Evolutionary conservation across 2,888 invertebrate species (phyloP).

Genomic region (Orthosia gracilis): DNA sequence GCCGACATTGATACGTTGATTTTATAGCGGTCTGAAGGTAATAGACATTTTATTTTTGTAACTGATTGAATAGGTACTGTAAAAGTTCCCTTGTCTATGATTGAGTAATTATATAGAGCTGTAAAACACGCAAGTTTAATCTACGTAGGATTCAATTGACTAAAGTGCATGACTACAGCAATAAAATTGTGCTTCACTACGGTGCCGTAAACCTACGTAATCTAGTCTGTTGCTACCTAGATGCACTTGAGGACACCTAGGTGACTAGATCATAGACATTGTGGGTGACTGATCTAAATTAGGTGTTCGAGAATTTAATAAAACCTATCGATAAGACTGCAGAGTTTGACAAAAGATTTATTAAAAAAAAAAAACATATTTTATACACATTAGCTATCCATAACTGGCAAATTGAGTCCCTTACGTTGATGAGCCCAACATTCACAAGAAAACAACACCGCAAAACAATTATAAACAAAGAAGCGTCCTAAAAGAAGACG

Average conservation of each 20-base stretch:
- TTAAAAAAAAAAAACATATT: too few relatives aligned
- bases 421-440: background rate
- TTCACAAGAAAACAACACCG: background rate
- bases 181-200: background rate
- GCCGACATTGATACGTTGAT: conserved; percentile 35
- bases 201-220: background rate
- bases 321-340: background rate
- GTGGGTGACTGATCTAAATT: too few relatives aligned
- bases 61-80: conserved; percentile 6
- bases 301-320: background rate
- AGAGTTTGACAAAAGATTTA: background rate
- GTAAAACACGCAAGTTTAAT: conserved; percentile 21
- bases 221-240: background rate
- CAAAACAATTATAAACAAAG: background rate
- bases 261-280: too few relatives aligned
- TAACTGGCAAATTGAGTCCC: background rate
- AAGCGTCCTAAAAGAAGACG: background rate
- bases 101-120: conserved; percentile 12
- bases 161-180: conserved; percentile 19
- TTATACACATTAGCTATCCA: too few relatives aligned
- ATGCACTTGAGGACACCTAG: background rate
- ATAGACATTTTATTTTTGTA: conserved; percentile 4
- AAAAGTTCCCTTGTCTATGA: background rate
- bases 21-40: conserved; percentile 5
- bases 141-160: conserved; percentile 12